These are phyloP conservation scores for Galeopsomyia nigrocyanea DNA, from an alignment of 2,888 invertebrate genomes.

Conservation along the genomic window DNA sequence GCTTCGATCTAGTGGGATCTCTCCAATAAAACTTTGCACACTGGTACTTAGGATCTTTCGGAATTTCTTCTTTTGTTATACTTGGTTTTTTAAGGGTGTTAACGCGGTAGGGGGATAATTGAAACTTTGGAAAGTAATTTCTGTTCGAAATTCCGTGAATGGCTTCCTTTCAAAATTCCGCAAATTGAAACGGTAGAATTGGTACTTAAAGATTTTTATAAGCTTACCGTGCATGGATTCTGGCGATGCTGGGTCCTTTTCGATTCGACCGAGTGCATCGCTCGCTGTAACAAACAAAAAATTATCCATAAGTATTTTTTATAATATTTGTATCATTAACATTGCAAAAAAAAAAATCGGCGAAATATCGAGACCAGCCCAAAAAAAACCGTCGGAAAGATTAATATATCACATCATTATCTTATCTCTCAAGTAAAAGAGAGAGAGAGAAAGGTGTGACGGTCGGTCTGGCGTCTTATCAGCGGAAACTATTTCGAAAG, in stretches of 20 bases:
- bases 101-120: too few relatives aligned
- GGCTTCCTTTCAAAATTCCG: too few relatives aligned
- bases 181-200: too few relatives aligned
- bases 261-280: constrained; percentile 75
- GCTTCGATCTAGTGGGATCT: too few relatives aligned
- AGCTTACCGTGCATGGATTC: constrained; percentile 66
- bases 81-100: not conserved
- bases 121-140: too few relatives aligned
- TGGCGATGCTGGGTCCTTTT: constrained; percentile 85
- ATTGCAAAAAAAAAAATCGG: not conserved
- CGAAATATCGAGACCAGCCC: not conserved
- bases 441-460: constrained; percentile 1
- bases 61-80: too few relatives aligned
- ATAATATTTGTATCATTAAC: constrained; percentile 4
- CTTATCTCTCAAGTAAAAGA: not conserved
- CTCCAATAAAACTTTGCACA: too few relatives aligned
- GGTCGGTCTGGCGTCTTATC: not conserved
- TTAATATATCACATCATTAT: too few relatives aligned
- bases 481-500: not conserved
- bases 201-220: not conserved
- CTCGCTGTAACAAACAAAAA: constrained; percentile 71
- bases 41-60: too few relatives aligned
- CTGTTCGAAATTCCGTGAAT: too few relatives aligned
- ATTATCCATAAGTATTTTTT: constrained; percentile 2
- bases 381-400: not conserved